Evolutionary conservation across 2,888 invertebrate species (phyloP), one percentile per base, ranked within the genome.

Genomic region (Loripinus fragilis): DNA sequence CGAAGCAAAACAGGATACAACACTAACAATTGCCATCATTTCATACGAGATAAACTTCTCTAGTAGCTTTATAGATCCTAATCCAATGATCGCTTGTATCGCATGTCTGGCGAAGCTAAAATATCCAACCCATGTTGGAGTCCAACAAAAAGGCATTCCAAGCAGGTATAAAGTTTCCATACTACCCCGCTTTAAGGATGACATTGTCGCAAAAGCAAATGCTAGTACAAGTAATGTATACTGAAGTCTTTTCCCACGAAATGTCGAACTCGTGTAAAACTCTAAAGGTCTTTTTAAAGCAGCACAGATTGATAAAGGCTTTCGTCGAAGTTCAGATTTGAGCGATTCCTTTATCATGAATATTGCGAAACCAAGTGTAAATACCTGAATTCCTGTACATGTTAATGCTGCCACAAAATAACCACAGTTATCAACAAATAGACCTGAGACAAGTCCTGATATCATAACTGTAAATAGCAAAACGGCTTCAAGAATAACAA

Each of bases 101-200:
- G 67, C 38, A n/a, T 76, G 23, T 25, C 70, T 25, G 15, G 65
- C 73, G 17, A 66, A 67, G 0, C 28, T 33, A 50, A 55, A 85
- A 23, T 71, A 71, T 17, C 85, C 81, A 12, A 85, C 74, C 64
- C 72, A 75, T 3, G 71, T 75, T 45, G 83, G 78, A 8, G 64
- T 70, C 85, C 85, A 85, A 55, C 85, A 85, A 64, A 85, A 80
- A n/a, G 85, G 85, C 42, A 69, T 74, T 17, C 81, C 83, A 17
- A 85, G 70, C n/a, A 74, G 55, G 67, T 79, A 83, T 20, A 85
- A 52, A 0, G 83, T 81, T 67, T 68, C 74, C 35, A 78, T 45
- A 17, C 17, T 30, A n/a, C 45, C 33, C 50, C 74, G 45, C n/a
- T 65, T 66, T 10, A 71, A 25, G 7, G 15, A 41, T 1, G 71